Evolutionary conservation across 2,888 invertebrate species (phyloP).

Genomic region (Branchipolynoe longqiensis): DNA sequence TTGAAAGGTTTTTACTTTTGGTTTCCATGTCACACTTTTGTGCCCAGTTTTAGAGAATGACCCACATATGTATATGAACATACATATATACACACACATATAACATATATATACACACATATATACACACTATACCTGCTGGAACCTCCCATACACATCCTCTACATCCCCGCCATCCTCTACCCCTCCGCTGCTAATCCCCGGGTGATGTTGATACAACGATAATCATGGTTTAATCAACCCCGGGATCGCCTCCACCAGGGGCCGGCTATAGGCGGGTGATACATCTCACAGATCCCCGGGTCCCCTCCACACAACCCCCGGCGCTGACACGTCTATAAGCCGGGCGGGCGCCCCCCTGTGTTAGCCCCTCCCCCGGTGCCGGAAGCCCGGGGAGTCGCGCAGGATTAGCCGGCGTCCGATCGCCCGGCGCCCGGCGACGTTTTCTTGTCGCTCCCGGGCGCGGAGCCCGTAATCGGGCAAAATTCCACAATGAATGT

Average conservation of each 20-base stretch:
- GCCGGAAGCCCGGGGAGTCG: not conserved
- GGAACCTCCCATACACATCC: no score
- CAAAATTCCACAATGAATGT: constrained; percentile 58
- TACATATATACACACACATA: no score
- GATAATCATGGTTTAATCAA: constrained; percentile 48
- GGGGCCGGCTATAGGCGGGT: no score
- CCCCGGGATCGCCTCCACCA: constrained; percentile 5
- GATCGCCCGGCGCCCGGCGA: not conserved
- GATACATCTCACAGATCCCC: no score
- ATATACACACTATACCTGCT: no score
- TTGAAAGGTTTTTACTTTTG: no score
- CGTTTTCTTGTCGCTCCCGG: not conserved
- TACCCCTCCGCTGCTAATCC: constrained; percentile 11
- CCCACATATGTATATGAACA: no score
- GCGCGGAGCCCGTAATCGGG: constrained; percentile 28
- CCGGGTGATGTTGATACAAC: constrained; percentile 20
- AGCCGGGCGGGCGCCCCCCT: not conserved
- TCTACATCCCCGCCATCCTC: no score
- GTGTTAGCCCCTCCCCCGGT: not conserved
- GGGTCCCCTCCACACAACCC: not conserved
- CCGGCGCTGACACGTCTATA: constrained; percentile 43
- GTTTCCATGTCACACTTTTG: no score
- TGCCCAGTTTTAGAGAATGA: no score
- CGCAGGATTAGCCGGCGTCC: not conserved
- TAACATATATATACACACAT: no score